Percentiles rank a stretch among this genome's conserved stretches.
These are phyloP conservation scores for Parapsyche elsis DNA, from an alignment of 1,140 invertebrate species.

Conservation along the genomic window DNA sequence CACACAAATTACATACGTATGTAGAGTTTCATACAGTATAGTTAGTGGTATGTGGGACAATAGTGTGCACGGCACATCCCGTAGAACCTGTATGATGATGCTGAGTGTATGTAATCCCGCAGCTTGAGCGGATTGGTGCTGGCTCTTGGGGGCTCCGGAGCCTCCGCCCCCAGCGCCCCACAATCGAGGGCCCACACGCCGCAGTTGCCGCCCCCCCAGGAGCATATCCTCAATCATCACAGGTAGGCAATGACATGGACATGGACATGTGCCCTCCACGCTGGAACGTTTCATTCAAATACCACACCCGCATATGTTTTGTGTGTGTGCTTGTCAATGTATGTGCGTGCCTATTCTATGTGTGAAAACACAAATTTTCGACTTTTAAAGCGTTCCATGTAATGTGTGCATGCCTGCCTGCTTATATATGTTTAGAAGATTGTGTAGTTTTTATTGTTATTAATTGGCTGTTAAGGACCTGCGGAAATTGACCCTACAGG, in stretches of 20 bases:
- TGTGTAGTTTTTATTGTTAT: too few species aligned
- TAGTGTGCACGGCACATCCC: not conserved
- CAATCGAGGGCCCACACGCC: conserved; percentile 57
- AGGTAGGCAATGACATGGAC: conserved; percentile 65
- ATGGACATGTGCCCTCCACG: conserved; percentile 59
- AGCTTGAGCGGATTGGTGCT: conserved; percentile 68
- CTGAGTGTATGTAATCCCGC: conserved; percentile 54
- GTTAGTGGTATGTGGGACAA: not conserved
- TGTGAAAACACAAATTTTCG: not conserved
- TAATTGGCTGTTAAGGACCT: too few species aligned
- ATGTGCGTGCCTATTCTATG: not conserved
- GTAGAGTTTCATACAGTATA: too few species aligned
- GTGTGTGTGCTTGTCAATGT: not conserved
- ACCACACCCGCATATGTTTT: not conserved
- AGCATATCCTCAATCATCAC: conserved; percentile 57
- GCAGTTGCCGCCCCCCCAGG: conserved; percentile 59
- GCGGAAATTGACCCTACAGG: too few species aligned
- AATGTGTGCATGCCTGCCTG: conserved; percentile 63
- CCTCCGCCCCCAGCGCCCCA: conserved; percentile 61
- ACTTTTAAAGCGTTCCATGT: conserved; percentile 58
- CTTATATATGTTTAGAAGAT: conserved; percentile 58
- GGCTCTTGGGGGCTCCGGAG: conserved; percentile 61
- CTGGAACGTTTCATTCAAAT: conserved; percentile 59
- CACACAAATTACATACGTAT: too few species aligned
- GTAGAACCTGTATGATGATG: conserved; percentile 12